Evolutionary conservation across 2,888 invertebrate genomes (phyloP).

Genomic region (Cancer borealis): DNA sequence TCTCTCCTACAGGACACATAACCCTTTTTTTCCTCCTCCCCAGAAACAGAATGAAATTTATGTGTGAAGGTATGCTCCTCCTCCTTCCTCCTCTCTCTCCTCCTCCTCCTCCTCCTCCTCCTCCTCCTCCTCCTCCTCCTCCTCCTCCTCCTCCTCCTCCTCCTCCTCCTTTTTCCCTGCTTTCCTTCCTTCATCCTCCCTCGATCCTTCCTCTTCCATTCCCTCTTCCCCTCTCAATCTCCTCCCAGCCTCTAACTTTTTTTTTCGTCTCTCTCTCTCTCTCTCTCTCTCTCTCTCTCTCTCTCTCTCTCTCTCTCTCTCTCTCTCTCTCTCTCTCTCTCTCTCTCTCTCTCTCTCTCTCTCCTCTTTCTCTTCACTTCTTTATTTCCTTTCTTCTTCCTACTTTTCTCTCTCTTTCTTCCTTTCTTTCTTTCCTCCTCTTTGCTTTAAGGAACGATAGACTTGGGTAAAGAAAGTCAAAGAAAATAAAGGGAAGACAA

Average conservation of each 20-base stretch:
- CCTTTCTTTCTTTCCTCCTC: too few species aligned
- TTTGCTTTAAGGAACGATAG: too few species aligned
- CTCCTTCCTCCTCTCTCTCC: neutral
- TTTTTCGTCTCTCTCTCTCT: constrained; percentile 7
- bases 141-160: neutral
- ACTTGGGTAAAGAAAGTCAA: too few species aligned
- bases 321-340: neutral
- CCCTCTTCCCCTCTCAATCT: neutral
- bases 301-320: constrained; percentile 38
- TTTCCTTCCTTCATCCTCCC: neutral
- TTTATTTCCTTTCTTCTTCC: neutral
- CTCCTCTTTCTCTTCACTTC: neutral
- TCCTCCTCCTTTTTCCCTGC: neutral
- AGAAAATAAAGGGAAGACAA: too few species aligned
- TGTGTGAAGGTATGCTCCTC: too few species aligned
- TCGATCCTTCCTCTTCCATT: neutral
- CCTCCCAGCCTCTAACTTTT: constrained; percentile 6
- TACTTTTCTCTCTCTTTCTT: neutral
- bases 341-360: neutral
- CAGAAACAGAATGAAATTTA: too few species aligned
- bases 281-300: constrained; percentile 13
- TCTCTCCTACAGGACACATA: too few species aligned
- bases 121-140: neutral
- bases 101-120: neutral
- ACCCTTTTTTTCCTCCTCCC: too few species aligned